Evolutionary conservation across 2,888 invertebrate genomes (phyloP), one percentile per base, ranked within the genome.

Genomic region (Cynaeus angustus): DNA sequence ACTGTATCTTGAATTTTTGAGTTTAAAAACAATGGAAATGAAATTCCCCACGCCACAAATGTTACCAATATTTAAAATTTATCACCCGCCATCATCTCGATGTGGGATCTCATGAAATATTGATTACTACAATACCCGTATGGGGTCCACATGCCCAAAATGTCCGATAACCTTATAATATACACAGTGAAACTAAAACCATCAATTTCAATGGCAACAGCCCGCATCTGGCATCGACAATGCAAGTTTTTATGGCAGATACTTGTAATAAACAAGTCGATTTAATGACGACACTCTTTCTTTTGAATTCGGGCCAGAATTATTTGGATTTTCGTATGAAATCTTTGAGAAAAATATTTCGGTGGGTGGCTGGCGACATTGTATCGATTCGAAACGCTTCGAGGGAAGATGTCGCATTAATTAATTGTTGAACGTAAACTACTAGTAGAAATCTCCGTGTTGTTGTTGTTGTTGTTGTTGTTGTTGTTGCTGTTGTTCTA

Each of bases 51-150:
- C 33, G 7, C 33, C 33, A 33, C 33, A n/a, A 28, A 33, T 33
- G 33, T n/a, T 9, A n/a, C 33, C 33, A 33, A 33, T 33, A 33
- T 33, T 9, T 9, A 7, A 33, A 33, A 33, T 33, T 9, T 33
- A 33, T 33, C 33, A 33, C n/a, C 33, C 33, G 33, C 33, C 33
- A 33, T 33, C 33, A 33, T 33, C 33, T 33, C 41, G 6, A 41
- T 41, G 41, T 41, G 41, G 41, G 46, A 46, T 16, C 8, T 46
- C 46, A 46, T 16, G 16, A 9, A 46, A 46, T 46, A 46, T 46
- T 46, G 46, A 46, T 46, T 9, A 46, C 41, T 12, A 13, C 46
- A 12, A 16, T 16, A 46, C 46, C 46, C 46, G 46, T 14, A 46
- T 46, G 43, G 10, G 7, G 16, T 43, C 10, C 12, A 6, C 7